phyloP scores from a whole-genome alignment of 2,888 invertebrate genomes.

The Drosophila parthenogenetica region DNA sequence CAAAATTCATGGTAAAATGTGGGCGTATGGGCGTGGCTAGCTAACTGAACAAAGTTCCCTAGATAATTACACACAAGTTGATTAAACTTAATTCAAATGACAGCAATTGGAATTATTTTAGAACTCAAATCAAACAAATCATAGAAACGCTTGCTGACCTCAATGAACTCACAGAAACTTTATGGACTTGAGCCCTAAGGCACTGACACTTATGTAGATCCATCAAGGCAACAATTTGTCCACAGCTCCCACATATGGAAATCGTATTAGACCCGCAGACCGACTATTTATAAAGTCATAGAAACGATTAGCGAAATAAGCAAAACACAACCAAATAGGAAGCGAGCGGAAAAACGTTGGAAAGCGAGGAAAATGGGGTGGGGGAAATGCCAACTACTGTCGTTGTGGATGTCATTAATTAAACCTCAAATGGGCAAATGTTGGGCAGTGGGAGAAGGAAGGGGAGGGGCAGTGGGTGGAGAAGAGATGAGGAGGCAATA shows the following conservation, averaged over 20 bases:
- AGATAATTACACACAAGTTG: not conserved
- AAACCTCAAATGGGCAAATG: conserved; percentile 72
- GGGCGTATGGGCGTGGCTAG: conserved; percentile 35
- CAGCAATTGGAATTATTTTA: not conserved
- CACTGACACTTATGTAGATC: conserved; percentile 35
- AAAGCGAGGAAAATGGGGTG: not conserved
- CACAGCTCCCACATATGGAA: conserved; percentile 46
- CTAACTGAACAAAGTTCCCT: conserved; percentile 1
- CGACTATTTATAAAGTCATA: conserved; percentile 56
- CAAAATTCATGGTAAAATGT: not conserved
- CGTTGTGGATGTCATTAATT: conserved; percentile 72
- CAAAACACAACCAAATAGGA: conserved; percentile 19
- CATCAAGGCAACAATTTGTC: conserved; percentile 53
- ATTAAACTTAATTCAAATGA: not conserved
- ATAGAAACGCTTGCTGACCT: not conserved
- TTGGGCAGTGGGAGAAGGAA: conserved; percentile 20
- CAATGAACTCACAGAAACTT: not conserved
- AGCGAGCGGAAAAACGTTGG: not conserved
- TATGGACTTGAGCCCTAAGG: not conserved
- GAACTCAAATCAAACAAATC: not conserved
- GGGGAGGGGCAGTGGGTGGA: too few relatives aligned
- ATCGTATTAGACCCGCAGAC: conserved; percentile 52
- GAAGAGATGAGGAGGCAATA: conserved; percentile 17
- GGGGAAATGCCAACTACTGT: conserved; percentile 8
- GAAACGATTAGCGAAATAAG: conserved; percentile 53